Conservation (phyloP, 2,113 vertebrate genomes). For the Semnornis frantzii region DNA sequence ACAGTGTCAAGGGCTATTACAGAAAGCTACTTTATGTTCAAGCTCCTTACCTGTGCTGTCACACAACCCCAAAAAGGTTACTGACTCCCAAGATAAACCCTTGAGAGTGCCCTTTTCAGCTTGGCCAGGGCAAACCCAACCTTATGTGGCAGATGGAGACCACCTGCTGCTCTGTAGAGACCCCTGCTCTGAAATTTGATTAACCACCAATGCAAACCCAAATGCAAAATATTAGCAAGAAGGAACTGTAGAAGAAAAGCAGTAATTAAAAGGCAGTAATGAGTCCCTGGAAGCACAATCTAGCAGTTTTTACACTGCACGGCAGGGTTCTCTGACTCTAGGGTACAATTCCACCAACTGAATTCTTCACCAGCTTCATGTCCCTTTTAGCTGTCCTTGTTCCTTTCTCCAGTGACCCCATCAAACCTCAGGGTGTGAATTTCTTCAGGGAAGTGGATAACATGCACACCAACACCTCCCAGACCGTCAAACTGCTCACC, state of each 20-base stretch:
- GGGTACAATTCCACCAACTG: background rate
- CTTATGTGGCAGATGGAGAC: background rate
- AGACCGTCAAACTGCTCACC: background rate
- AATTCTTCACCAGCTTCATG: background rate
- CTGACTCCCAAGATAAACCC: background rate
- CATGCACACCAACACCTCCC: background rate
- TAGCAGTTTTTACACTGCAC: background rate
- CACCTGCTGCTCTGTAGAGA: background rate
- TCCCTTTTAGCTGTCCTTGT: background rate
- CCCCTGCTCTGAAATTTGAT: background rate
- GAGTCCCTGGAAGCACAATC: slow-evolving; percentile 52
- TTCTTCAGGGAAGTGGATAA: background rate
- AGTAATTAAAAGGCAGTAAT: slow-evolving; percentile 53
- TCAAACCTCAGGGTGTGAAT: background rate
- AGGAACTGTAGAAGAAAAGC: background rate
- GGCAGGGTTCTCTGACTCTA: slow-evolving; percentile 34
- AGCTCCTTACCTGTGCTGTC: background rate
- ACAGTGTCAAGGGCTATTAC: background rate
- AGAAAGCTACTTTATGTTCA: background rate
- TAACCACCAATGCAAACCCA: slow-evolving; percentile 15
- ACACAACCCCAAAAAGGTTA: background rate
- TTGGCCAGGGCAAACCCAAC: background rate
- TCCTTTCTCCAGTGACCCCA: background rate
- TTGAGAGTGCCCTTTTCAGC: background rate
- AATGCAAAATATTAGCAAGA: background rate